Percentiles rank a stretch among this genome's conserved stretches.
Conservation (phyloP, 2,797 vertebrate species). For the Saxicola maurus region DNA sequence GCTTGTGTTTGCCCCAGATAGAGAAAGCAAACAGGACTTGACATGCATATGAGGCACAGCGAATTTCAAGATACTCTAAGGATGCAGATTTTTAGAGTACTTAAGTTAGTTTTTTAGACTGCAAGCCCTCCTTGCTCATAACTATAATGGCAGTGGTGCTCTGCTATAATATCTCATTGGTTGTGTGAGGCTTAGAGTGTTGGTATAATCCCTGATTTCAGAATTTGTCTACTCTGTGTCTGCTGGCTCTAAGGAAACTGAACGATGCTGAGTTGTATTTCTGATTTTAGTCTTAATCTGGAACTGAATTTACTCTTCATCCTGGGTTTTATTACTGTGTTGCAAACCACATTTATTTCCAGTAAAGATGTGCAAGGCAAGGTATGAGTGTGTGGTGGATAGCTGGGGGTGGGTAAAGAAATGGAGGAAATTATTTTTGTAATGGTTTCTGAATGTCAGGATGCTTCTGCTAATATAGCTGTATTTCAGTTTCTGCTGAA, state of each 20-base stretch:
- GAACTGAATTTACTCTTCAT: constrained; percentile 35
- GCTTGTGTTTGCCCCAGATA: neutral
- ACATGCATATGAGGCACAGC: neutral
- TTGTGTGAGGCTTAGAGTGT: neutral
- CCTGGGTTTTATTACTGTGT: neutral
- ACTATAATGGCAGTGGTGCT: neutral
- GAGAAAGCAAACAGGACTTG: neutral
- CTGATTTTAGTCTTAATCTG: neutral
- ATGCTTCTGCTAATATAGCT: neutral
- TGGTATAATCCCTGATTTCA: neutral
- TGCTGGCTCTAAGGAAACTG: constrained; percentile 1
- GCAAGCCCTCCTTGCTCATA: neutral
- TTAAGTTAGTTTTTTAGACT: neutral
- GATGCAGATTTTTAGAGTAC: neutral
- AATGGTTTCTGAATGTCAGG: neutral
- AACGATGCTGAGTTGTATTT: constrained; percentile 1
- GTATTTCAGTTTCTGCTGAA: neutral
- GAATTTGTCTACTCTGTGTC: neutral
- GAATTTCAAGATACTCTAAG: neutral
- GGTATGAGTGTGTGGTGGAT: neutral
- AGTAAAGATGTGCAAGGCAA: neutral
- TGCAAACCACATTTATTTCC: neutral
- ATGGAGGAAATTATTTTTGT: neutral
- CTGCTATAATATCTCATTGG: neutral
- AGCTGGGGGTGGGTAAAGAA: neutral